Percentiles rank a stretch among this genome's conserved stretches.
Evolutionary conservation across 2,888 invertebrate genomes (phyloP).

Genomic region (Eilema griseolum): DNA sequence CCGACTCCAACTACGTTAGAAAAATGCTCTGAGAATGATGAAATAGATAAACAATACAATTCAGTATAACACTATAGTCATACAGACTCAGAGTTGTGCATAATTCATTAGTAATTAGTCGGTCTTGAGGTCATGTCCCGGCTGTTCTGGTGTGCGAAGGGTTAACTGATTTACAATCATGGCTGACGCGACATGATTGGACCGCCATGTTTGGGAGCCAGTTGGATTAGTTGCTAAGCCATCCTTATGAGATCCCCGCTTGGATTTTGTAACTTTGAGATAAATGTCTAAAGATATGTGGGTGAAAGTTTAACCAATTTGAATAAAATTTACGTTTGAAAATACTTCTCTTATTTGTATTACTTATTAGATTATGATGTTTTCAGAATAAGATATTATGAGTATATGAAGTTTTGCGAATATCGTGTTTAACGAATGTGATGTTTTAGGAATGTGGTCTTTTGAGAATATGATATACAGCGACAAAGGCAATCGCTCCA

Average conservation of each 20-base stretch:
- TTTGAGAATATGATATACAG: no score
- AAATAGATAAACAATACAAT: conserved; percentile 15
- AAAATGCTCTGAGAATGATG: no score
- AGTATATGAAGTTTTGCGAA: no score
- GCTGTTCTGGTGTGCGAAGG: neutral
- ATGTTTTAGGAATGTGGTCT: no score
- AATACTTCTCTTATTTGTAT: neutral
- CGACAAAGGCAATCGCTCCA: neutral
- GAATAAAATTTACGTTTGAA: neutral
- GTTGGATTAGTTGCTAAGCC: conserved; percentile 37
- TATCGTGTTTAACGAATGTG: no score
- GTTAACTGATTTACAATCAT: conserved; percentile 30
- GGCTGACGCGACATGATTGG: conserved; percentile 35
- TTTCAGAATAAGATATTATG: no score
- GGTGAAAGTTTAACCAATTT: neutral
- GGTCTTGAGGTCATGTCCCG: conserved; percentile 8
- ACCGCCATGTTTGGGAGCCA: conserved; percentile 21
- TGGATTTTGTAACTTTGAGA: conserved; percentile 2
- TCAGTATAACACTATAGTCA: conserved; percentile 32
- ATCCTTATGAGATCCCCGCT: conserved; percentile 25
- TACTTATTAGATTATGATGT: no score
- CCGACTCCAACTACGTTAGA: no score
- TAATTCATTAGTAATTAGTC: conserved; percentile 50
- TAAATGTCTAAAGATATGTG: neutral
- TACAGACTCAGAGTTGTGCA: conserved; percentile 27